phyloP scores from a whole-genome alignment of 2,797 vertebrate species.

The Falco peregrinus region DNA sequence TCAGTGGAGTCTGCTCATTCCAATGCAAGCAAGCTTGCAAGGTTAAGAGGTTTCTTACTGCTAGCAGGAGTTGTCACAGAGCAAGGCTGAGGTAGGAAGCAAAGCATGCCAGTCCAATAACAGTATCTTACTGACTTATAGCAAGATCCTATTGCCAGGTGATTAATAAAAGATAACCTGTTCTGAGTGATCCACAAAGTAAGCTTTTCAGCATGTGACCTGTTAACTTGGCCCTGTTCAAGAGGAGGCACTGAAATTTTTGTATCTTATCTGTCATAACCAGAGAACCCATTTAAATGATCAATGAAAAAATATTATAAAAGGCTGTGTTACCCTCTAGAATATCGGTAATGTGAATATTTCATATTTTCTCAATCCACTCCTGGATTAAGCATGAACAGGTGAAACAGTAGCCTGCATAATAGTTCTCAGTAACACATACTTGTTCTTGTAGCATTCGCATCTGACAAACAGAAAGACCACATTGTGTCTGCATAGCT shows the following conservation, averaged over 20 bases:
- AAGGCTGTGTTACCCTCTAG: background rate
- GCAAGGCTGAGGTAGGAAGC: background rate
- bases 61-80: background rate
- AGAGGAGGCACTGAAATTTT: background rate
- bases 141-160: background rate
- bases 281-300: background rate
- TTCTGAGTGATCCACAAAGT: constrained; percentile 4
- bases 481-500: background rate
- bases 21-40: background rate
- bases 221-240: background rate
- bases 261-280: background rate
- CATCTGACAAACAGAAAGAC: background rate
- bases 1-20: background rate
- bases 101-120: constrained; percentile 15
- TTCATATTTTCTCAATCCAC: background rate
- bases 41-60: background rate
- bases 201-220: background rate
- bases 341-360: background rate
- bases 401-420: background rate
- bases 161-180: background rate
- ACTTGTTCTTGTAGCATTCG: background rate
- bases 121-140: background rate
- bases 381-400: background rate
- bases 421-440: background rate
- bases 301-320: background rate